Conservation (phyloP, 64 coral and sea anemone species). For the Dendronephthya gigantea region DNA sequence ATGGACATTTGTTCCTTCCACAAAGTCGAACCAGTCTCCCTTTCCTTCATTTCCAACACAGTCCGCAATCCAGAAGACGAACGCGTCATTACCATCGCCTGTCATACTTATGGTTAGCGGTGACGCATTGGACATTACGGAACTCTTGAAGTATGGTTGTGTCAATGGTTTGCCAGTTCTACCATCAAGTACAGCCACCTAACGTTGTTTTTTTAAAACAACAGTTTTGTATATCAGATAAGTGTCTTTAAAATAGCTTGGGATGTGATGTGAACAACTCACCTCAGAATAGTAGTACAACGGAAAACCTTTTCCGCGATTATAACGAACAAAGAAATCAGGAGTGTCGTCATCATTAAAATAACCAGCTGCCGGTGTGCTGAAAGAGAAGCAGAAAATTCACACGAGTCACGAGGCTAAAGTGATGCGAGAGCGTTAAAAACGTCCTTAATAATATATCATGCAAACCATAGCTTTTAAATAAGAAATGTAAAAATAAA, state of each 20-base stretch:
- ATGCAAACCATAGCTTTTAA: not conserved
- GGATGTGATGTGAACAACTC: not conserved
- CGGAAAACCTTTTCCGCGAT: slow-evolving; percentile 74
- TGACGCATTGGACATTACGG: slow-evolving; percentile 71
- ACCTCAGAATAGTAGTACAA: slow-evolving; percentile 70
- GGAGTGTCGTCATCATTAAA: slow-evolving; percentile 73
- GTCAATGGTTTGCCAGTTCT: slow-evolving; percentile 65
- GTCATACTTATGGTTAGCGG: slow-evolving; percentile 79
- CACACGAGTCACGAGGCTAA: too few species aligned
- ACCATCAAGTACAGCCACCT: slow-evolving; percentile 86
- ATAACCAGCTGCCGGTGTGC: slow-evolving; percentile 68
- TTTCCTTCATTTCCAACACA: slow-evolving; percentile 82
- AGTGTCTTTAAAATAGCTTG: not conserved
- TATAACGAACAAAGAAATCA: slow-evolving; percentile 84
- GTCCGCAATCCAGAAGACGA: slow-evolving; percentile 88
- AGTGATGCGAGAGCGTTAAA: too few species aligned
- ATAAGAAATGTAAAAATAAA: not conserved
- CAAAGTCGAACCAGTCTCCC: slow-evolving; percentile 78
- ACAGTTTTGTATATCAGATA: not conserved
- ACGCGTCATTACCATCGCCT: slow-evolving; percentile 75
- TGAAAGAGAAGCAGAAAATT: not conserved
- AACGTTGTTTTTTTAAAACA: not conserved
- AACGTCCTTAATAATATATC: too few species aligned
- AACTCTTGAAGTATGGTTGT: slow-evolving; percentile 51
- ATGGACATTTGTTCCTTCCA: slow-evolving; percentile 95